These are phyloP conservation scores for Anableps anableps DNA, from an alignment of 2,797 vertebrate genomes.

Conservation along the genomic window DNA sequence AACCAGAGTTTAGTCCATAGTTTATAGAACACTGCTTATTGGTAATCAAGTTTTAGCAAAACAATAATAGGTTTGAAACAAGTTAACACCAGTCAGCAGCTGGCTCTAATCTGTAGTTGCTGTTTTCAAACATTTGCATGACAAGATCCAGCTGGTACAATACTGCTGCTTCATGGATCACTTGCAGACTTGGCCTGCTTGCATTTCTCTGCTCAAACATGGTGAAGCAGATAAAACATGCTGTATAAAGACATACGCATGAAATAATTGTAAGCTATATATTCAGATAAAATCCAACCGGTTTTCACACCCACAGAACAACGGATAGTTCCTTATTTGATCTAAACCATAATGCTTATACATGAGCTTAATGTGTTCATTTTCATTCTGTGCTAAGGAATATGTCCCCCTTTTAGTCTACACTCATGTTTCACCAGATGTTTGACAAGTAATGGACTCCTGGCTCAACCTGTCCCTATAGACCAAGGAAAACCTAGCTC, in stretches of 20 bases:
- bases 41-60: neutral
- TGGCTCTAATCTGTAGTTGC: neutral
- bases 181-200: neutral
- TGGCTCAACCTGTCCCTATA: no score
- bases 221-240: neutral
- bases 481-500: no score
- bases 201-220: neutral
- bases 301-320: no score
- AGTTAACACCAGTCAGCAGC: neutral
- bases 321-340: no score
- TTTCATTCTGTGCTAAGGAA: no score
- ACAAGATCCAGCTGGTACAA: neutral
- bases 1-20: conserved; percentile 23
- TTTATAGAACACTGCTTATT: neutral
- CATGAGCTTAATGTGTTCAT: no score
- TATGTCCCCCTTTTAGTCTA: no score
- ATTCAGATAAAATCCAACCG: neutral
- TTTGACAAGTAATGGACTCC: no score
- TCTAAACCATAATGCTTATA: no score
- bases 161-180: neutral
- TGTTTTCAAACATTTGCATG: neutral
- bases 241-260: neutral
- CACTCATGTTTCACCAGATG: no score
- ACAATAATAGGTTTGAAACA: neutral
- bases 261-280: neutral